Conservation (phyloP, 2,797 vertebrate genomes). For the Stomatorhinus walkeri region DNA sequence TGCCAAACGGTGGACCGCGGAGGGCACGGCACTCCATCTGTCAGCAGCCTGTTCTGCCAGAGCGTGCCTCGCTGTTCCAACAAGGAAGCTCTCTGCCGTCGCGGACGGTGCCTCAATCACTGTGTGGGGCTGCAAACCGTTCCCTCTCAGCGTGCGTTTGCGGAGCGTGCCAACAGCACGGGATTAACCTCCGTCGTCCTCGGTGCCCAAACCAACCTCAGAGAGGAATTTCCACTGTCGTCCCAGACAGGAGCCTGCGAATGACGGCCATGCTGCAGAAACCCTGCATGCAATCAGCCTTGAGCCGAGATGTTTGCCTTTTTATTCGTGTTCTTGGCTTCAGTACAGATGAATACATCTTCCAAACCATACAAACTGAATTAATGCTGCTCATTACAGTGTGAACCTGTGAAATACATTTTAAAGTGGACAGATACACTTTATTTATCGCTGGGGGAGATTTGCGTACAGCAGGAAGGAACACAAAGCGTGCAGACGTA, state of each 20-base stretch:
- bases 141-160: neutral
- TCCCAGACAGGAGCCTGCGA: neutral
- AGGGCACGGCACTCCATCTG: neutral
- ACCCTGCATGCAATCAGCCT: neutral
- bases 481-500: neutral
- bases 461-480: neutral
- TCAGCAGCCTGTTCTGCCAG: neutral
- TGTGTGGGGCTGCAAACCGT: neutral
- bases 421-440: neutral
- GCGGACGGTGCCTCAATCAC: neutral
- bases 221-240: neutral
- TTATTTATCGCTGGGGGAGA: neutral
- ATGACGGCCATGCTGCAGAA: neutral
- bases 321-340: neutral
- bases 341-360: neutral
- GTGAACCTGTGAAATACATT: constrained; percentile 1
- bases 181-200: neutral
- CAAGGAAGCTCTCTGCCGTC: neutral
- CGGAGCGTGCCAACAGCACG: neutral
- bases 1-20: neutral
- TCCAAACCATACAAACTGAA: neutral
- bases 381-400: neutral
- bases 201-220: neutral
- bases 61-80: neutral
- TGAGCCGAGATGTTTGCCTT: neutral